Conservation (phyloP, 2,113 vertebrate species). For the Psettodes erumei region DNA sequence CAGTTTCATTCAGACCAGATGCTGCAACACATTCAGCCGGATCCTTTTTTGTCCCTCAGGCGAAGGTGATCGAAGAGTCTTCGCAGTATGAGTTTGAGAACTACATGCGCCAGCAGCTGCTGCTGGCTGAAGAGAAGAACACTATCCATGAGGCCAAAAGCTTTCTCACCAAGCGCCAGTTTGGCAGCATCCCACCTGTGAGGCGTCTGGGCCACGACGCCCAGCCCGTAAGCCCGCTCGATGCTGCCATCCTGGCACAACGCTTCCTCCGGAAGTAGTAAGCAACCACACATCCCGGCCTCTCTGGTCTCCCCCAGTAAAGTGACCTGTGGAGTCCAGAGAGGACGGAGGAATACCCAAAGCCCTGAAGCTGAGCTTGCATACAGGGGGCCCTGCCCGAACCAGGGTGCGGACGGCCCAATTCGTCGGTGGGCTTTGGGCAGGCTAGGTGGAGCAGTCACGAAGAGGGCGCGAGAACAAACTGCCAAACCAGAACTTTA, state of each 20-base stretch:
- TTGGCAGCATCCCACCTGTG: constrained; percentile 92
- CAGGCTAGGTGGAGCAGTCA: constrained; percentile 26
- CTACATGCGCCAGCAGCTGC: constrained; percentile 99
- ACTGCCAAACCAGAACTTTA: constrained; percentile 45
- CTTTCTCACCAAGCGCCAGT: constrained; percentile 93
- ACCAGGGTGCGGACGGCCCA: constrained; percentile 29
- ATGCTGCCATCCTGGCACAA: constrained; percentile 95
- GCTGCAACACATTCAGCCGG: constrained; percentile 28
- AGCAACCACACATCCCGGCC: constrained; percentile 42
- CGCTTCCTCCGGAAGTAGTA: constrained; percentile 93
- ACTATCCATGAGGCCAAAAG: constrained; percentile 93
- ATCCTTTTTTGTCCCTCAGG: constrained; percentile 79
- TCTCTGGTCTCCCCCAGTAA: constrained; percentile 37
- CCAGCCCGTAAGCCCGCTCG: constrained; percentile 94
- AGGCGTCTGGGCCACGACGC: constrained; percentile 95
- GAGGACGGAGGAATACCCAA: constrained; percentile 30
- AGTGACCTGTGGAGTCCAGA: constrained; percentile 39
- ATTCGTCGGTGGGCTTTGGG: constrained; percentile 31
- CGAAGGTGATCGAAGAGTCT: constrained; percentile 94
- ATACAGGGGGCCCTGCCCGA: constrained; percentile 16
- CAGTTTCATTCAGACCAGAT: background rate
- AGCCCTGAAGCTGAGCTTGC: constrained; percentile 37
- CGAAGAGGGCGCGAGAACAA: constrained; percentile 40
- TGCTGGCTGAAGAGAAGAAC: constrained; percentile 98
- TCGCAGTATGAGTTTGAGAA: constrained; percentile 99